Percentiles rank a stretch among this genome's conserved stretches.
Conservation (phyloP, 1,140 invertebrate species). For the Drosophila dunni region DNA sequence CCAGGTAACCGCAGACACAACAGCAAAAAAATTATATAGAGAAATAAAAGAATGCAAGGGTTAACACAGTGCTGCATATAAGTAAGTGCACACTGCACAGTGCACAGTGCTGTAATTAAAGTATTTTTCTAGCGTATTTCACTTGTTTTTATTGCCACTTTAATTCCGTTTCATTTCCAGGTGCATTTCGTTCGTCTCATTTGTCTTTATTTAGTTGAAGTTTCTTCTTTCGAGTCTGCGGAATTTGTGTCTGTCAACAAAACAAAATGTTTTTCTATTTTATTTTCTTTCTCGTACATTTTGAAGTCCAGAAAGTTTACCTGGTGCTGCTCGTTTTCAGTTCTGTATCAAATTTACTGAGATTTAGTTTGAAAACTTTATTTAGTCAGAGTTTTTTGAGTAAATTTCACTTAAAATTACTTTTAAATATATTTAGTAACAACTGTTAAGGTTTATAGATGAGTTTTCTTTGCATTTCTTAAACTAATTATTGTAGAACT, state of each 20-base stretch:
- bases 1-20: slow-evolving; percentile 42
- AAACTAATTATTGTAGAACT: too few species aligned
- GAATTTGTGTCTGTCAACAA: slow-evolving; percentile 6
- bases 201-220: background rate
- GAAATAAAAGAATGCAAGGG: background rate
- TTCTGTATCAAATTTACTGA: background rate
- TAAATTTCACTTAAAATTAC: background rate
- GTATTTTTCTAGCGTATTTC: slow-evolving; percentile 12
- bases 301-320: slow-evolving; percentile 1
- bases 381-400: background rate
- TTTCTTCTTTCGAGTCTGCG: slow-evolving; percentile 1
- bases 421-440: background rate
- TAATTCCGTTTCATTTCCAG: background rate
- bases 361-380: slow-evolving; percentile 9
- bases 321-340: background rate
- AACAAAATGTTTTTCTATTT: slow-evolving; percentile 1
- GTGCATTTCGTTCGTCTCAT: background rate
- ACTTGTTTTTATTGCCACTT: slow-evolving; percentile 6
- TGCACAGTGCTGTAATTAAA: slow-evolving; percentile 18
- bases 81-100: slow-evolving; percentile 1
- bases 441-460: too few species aligned
- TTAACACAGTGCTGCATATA: slow-evolving; percentile 18
- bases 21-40: background rate
- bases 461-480: too few species aligned
- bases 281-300: background rate